A percentile compares a stretch with the other conserved stretches of the same genome.
Evolutionary conservation across 2,113 vertebrate species (phyloP).

Genomic region (Saccopteryx leptura): DNA sequence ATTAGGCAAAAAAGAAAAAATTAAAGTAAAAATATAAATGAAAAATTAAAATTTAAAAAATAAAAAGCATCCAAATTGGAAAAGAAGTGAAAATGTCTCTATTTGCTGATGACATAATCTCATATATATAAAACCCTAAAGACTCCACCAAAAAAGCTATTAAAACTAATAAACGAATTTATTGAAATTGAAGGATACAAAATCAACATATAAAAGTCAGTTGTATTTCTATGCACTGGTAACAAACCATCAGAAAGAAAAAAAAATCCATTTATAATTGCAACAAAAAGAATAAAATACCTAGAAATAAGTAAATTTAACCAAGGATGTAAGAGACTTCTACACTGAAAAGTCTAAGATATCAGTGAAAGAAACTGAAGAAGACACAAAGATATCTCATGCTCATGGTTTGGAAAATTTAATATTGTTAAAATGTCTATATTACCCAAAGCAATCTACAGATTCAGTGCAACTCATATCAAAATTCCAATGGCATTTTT

Average conservation of each 20-base stretch:
- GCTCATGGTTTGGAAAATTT: conserved; percentile 3
- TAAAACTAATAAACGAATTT: not conserved
- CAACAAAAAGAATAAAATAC: not conserved
- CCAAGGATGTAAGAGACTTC: not conserved
- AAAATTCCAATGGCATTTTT: not conserved
- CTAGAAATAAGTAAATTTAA: not conserved
- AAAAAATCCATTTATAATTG: not conserved
- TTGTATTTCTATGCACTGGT: not conserved
- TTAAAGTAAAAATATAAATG: too few relatives aligned
- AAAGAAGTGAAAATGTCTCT: not conserved
- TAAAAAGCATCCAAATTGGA: not conserved
- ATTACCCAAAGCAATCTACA: not conserved
- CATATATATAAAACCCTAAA: not conserved
- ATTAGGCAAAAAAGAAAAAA: not conserved
- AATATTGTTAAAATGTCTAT: conserved; percentile 9
- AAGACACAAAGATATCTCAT: not conserved
- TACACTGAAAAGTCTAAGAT: not conserved
- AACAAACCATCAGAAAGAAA: not conserved
- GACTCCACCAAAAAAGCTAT: not conserved
- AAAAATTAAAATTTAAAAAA: not conserved
- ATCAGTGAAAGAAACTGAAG: not conserved
- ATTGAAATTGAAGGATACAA: not conserved
- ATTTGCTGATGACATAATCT: not conserved
- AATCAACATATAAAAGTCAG: not conserved
- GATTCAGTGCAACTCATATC: not conserved